phyloP scores from a whole-genome alignment of 2,888 invertebrate species.

The Dioctria linearis region DNA sequence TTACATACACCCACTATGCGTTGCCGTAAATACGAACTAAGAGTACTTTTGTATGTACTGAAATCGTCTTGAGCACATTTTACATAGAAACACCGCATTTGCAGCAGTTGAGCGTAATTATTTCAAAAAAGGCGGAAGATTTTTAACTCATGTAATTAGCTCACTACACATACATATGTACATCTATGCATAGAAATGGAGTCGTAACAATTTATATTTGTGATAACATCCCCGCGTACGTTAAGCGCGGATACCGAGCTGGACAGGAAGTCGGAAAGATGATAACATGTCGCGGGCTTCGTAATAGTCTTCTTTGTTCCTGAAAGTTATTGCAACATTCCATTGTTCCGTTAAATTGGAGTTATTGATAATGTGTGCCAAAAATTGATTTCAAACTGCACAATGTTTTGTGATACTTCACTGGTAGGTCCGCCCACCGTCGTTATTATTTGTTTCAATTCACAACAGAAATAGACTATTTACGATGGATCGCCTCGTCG shows the following conservation, averaged over 20 bases:
- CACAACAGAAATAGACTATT: conserved; percentile 17
- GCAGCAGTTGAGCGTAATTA: neutral
- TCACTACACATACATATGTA: neutral
- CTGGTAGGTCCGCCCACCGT: neutral
- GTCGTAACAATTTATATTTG: conserved; percentile 17
- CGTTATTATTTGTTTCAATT: conserved; percentile 21
- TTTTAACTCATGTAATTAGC: conserved; percentile 33
- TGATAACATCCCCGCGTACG: conserved; percentile 16
- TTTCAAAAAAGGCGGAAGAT: conserved; percentile 29
- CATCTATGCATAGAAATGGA: neutral
- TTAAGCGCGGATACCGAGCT: neutral
- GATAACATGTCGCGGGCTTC: conserved; percentile 32
- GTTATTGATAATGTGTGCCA: no score
- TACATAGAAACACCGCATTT: neutral
- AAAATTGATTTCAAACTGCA: no score
- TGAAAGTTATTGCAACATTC: neutral
- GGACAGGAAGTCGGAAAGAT: conserved; percentile 19
- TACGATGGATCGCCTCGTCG: neutral
- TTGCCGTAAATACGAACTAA: neutral
- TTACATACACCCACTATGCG: conserved; percentile 11
- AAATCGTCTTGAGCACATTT: neutral
- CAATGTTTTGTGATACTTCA: no score
- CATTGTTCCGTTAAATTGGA: no score
- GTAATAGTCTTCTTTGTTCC: neutral
- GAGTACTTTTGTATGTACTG: no score